Percentiles rank a stretch among this genome's conserved stretches.
phyloP scores from a whole-genome alignment of 2,888 invertebrate genomes.

The Pelosia muscerda region DNA sequence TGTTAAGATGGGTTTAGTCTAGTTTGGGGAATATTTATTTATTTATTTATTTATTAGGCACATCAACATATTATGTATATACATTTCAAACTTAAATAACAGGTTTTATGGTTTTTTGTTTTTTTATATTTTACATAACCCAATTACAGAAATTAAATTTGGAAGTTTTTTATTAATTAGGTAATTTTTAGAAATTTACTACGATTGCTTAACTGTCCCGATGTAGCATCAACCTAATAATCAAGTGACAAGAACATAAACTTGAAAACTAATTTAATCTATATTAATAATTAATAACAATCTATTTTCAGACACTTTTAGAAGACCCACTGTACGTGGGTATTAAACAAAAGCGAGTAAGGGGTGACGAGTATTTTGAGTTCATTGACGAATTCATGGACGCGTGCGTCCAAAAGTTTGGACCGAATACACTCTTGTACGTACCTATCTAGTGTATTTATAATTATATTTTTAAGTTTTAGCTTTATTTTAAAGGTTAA shows the following conservation, averaged over 20 bases:
- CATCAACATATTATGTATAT: too few relatives aligned
- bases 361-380: constrained; percentile 93
- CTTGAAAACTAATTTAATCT: not conserved
- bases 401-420: constrained; percentile 92
- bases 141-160: too few relatives aligned
- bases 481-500: too few relatives aligned
- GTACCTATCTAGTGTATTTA: constrained; percentile 36
- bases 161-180: too few relatives aligned
- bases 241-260: not conserved
- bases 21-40: not conserved
- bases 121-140: too few relatives aligned
- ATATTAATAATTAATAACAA: not conserved
- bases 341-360: constrained; percentile 91
- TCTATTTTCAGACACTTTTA: constrained; percentile 88
- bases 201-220: too few relatives aligned
- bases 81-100: too few relatives aligned
- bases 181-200: too few relatives aligned
- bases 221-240: too few relatives aligned
- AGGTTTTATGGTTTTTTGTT: too few relatives aligned
- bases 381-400: constrained; percentile 98
- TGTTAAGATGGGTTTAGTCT: not conserved
- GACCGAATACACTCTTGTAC: constrained; percentile 91
- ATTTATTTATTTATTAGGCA: too few relatives aligned
- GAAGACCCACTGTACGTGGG: constrained; percentile 97
- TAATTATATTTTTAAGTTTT: too few relatives aligned